Evolutionary conservation across 1,140 invertebrate species (phyloP).

Genomic region (Kradibia gibbosae): DNA sequence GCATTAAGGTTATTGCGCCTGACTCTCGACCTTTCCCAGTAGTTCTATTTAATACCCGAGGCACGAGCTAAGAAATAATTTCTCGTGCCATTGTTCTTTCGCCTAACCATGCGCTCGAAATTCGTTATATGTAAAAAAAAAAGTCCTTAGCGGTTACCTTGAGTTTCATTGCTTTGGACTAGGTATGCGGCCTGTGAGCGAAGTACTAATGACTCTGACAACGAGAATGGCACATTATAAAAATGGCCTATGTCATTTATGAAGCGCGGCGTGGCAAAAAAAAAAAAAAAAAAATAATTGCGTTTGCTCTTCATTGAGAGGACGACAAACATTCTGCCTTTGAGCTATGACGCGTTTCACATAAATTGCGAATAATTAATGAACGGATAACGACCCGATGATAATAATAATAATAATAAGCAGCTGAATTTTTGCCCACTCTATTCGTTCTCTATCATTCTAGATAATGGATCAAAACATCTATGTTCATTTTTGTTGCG

Average conservation of each 20-base stretch:
- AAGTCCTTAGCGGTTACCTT: neutral
- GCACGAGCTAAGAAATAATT: neutral
- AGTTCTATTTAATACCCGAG: neutral
- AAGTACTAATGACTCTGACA: no score
- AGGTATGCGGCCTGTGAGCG: no score
- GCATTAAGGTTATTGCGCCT: neutral
- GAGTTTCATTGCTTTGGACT: neutral
- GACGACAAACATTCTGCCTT: neutral
- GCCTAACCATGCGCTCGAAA: neutral
- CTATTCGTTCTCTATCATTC: no score
- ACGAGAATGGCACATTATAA: neutral
- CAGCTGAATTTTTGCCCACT: no score
- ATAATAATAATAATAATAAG: no score
- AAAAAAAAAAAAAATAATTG: no score
- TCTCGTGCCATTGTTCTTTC: neutral
- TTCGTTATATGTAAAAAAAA: neutral
- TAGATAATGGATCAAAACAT: no score
- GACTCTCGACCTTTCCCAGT: neutral
- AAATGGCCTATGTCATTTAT: neutral
- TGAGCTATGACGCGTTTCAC: neutral
- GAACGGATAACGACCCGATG: neutral
- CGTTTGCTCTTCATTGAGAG: no score
- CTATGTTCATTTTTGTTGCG: no score
- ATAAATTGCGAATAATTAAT: conserved; percentile 1
- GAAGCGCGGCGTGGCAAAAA: no score